Conservation (phyloP, 2,113 vertebrate species). For the Mustelus asterias region DNA sequence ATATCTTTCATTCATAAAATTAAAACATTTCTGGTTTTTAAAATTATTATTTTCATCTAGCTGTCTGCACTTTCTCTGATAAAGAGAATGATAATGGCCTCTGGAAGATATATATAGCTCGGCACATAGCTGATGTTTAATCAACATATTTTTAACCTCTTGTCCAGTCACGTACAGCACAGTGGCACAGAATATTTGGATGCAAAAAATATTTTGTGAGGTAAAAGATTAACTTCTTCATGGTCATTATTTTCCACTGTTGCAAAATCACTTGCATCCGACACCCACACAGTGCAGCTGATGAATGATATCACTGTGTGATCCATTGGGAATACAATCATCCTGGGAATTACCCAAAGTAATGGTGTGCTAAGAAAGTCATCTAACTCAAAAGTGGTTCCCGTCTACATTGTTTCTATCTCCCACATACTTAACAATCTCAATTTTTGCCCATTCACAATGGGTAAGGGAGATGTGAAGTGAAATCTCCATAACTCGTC, state of each 20-base stretch:
- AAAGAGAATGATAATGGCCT: not conserved
- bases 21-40: not conserved
- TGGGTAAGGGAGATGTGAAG: not conserved
- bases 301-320: not conserved
- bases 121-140: not conserved
- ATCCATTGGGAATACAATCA: not conserved
- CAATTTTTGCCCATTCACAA: not conserved
- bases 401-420: not conserved
- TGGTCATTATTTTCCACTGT: not conserved
- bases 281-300: not conserved
- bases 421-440: not conserved
- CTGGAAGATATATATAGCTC: not conserved
- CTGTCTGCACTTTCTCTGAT: not conserved
- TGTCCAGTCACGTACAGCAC: not conserved
- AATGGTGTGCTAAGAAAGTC: not conserved
- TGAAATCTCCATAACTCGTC: not conserved
- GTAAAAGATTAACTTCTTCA: not conserved
- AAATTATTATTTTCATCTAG: not conserved
- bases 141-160: not conserved
- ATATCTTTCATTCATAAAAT: not conserved
- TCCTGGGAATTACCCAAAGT: not conserved
- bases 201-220: not conserved
- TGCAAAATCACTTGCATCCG: not conserved
- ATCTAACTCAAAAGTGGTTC: not conserved
- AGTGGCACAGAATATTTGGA: not conserved